Evolutionary conservation across 2,113 vertebrate species (phyloP), one percentile per base, ranked within the genome.

Genomic region (Herpailurus yagouaroundi): DNA sequence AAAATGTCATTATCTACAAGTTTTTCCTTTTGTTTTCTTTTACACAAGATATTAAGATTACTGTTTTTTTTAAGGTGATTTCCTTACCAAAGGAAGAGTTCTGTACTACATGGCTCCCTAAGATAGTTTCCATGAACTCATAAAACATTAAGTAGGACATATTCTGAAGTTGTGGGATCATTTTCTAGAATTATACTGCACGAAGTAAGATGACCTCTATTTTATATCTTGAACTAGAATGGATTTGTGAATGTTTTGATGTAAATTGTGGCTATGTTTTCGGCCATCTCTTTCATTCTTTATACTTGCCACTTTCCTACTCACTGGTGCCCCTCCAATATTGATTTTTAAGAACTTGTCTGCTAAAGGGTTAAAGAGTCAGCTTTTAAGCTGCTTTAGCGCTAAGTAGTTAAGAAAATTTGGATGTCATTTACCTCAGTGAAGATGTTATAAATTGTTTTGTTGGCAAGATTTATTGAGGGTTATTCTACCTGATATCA

Each of bases 401-500:
- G 0, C 25, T 73, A 12, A 45, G 69, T 48, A 38, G 80, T 94
- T 71, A 55, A 96, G 90, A 66, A 97, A 95, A 94, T 1, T 66
- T 66, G 94, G 69, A 52, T 95, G 94, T 77, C 96, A 82, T 63
- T 60, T 88, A 48, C 71, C 86, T 87, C 7, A 25, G 90, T 83
- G 95, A 97, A 98, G 98, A 97, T 93, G 97, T 81, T 94, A 77
- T 31, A 91, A 98, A 91, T 82, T 73, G 7, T 95, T 63, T 85
- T 66, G 80, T 45, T 66, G 97, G 97, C 93, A 92, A 95, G 96
- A 89, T 94, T 95, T 97, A 90, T 77, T n/a, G 97, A 97, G 98
- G 97, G 97, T 25, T 86, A 94, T 90, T 98, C 98, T 98, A 99
- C 99, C 98, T 99, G 98, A 91, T 98, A 97, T 85, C 98, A 77